phyloP scores from a whole-genome alignment of 2,797 vertebrate genomes.

The Capromys pilorides region DNA sequence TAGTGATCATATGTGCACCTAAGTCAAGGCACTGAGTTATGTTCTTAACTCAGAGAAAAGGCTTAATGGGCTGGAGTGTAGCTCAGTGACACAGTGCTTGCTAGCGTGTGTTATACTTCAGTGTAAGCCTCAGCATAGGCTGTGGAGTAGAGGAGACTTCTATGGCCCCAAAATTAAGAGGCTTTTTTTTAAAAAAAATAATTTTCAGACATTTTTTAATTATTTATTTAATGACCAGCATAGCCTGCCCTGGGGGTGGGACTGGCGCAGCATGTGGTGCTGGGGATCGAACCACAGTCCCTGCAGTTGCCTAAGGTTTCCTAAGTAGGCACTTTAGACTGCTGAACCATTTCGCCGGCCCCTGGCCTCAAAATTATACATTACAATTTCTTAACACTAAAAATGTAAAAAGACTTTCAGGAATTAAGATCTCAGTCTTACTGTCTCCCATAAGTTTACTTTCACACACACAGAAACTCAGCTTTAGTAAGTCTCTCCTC shows the following conservation, averaged over 20 bases:
- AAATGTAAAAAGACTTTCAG: not conserved
- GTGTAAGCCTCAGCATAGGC: not conserved
- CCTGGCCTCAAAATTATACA: no score
- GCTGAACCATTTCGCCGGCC: no score
- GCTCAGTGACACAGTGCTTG: not conserved
- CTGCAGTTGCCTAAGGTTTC: no score
- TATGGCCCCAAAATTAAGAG: not conserved
- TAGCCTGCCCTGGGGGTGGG: no score
- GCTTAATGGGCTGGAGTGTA: not conserved
- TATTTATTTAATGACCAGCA: no score
- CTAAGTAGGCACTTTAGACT: no score
- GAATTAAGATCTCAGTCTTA: not conserved
- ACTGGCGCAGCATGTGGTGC: no score
- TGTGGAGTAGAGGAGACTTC: not conserved
- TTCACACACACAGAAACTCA: not conserved
- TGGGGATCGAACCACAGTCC: no score
- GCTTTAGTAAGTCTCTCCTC: not conserved
- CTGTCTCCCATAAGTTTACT: not conserved
- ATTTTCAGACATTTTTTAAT: no score
- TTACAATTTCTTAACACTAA: constrained; percentile 7
- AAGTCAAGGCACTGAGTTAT: not conserved
- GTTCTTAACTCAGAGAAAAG: not conserved
- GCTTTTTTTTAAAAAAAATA: no score
- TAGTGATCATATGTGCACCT: not conserved
- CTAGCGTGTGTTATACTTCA: not conserved